Evolutionary conservation across 1,140 invertebrate genomes (phyloP), one percentile per base, ranked within the genome.

Genomic region (Ceratina australensis): DNA sequence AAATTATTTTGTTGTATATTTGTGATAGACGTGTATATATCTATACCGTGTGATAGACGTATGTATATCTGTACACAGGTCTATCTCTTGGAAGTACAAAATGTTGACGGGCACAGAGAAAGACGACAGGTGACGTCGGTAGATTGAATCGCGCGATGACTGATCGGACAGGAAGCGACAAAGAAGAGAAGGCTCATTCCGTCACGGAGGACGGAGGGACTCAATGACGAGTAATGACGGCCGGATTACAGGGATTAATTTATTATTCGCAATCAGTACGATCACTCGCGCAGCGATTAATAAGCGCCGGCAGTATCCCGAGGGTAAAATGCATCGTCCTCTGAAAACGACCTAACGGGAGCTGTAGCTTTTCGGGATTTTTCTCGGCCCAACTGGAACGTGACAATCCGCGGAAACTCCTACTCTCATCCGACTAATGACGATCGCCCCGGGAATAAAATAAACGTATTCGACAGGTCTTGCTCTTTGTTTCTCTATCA

Each of bases 251-350:
- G 63, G 57, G 83, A 85, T 85, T 85, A 85, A 85, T 85, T 84
- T 84, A 75, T 81, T 78, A 84, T 85, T 81, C n/a, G n/a, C n/a
- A n/a, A n/a, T n/a, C 79, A 74, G 80, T 84, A 78, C 73, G 52
- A 72, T n/a, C n/a, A n/a, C n/a, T n/a, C n/a, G 56, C 20, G 24
- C 20, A 59, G 77, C 73, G 81, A 84, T 81, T 72, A 79, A 66
- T 82, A 68, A 72, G 67, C 68, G 52, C 59, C 66, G 18, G 65
- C 74, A n/a, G 65, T 72, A 50, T 73, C 52, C 56, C 13, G 33
- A 20, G 20, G 28, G 59, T 72, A 60, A 81, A n/a, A 80, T 66
- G 59, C 56, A 42, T 52, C 47, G 47, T 22, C 16, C 33, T n/a
- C 28, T 22, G 61, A 83, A 75, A 49, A 67, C 71, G 3, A 72